Evolutionary conservation across 2,797 vertebrate species (phyloP), one percentile per base, ranked within the genome.

Genomic region (Sebastes wilsoni): DNA sequence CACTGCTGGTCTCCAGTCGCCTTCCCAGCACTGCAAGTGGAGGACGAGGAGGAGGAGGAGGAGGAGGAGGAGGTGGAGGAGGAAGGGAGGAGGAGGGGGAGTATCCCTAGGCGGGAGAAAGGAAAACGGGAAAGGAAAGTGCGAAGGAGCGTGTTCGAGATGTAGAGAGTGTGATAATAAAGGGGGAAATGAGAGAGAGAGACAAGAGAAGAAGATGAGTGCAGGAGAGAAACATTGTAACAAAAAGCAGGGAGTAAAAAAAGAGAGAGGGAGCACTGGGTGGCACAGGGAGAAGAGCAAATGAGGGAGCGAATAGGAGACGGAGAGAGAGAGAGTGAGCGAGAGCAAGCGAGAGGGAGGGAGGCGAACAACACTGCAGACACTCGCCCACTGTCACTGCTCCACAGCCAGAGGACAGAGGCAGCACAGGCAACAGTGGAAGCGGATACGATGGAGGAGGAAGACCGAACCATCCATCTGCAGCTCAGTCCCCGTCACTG

Each of bases 321-420:
- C 25, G 10, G 38, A 66, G 90, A 78, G 92, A 64, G 90, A 84
- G 88, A 56, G 83, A 3, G 66, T 30, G 82, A 7, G 82, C 4
- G 66, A 36, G 82, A 68, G 89, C 6, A 54, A 73, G 82, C 2
- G 74, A 64, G 86, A 94, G 96, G 94, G 95, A 83, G 93, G 78
- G 93, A 90, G 91, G 87, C 72, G 84, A 90, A 87, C 83, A 87
- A 89, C 87, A 91, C 93, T 94, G 94, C 93, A 95, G 93, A 94
- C 91, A 83, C 94, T 91, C 92, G 82, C 88, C 89, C 93, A 86
- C 91, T 92, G 92, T 94, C 94, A 94, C 93, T 89, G 92, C 94
- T 96, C 96, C 93, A 94, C 96, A 91, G 94, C 96, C 94, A 93
- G 95, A 96, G 90, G 93, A 97, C 94, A 93, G 95, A 92, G 84